Conservation (phyloP, 2,888 invertebrate species). For the Oligia fasciuncula region DNA sequence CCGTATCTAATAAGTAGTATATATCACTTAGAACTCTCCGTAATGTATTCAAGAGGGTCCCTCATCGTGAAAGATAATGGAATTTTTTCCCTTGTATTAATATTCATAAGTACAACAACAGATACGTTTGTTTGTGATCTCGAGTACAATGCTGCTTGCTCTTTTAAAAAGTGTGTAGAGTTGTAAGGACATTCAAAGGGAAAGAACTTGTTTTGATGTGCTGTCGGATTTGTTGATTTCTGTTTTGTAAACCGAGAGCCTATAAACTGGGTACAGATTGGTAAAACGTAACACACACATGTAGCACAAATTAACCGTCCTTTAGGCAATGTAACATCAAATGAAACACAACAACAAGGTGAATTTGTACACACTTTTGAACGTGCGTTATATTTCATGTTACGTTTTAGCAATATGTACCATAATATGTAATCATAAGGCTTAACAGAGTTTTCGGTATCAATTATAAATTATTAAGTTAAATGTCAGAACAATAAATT, state of each 20-base stretch:
- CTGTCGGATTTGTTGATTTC: conserved; percentile 1
- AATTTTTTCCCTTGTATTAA: conserved; percentile 64
- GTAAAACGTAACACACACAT: not conserved
- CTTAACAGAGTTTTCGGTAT: not conserved
- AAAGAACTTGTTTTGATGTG: conserved; percentile 33
- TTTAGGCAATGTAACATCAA: too few relatives aligned
- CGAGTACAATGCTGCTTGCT: conserved; percentile 46
- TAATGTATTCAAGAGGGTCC: conserved; percentile 64
- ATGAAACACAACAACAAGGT: too few relatives aligned
- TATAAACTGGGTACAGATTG: not conserved
- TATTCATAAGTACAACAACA: conserved; percentile 66
- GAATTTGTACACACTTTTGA: too few relatives aligned
- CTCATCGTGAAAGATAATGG: conserved; percentile 65
- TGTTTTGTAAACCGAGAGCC: not conserved
- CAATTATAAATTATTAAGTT: not conserved
- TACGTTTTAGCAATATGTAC: not conserved
- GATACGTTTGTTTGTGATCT: conserved; percentile 62
- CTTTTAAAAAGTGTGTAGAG: conserved; percentile 53
- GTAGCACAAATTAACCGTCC: too few relatives aligned
- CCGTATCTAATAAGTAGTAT: conserved; percentile 53
- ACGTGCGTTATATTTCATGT: not conserved
- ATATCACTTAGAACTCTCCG: conserved; percentile 59
- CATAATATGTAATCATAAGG: not conserved
- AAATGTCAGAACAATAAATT: not conserved
- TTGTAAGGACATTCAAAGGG: conserved; percentile 25